Evolutionary conservation across 2,113 vertebrate species (phyloP).

Genomic region (Alosa alosa): DNA sequence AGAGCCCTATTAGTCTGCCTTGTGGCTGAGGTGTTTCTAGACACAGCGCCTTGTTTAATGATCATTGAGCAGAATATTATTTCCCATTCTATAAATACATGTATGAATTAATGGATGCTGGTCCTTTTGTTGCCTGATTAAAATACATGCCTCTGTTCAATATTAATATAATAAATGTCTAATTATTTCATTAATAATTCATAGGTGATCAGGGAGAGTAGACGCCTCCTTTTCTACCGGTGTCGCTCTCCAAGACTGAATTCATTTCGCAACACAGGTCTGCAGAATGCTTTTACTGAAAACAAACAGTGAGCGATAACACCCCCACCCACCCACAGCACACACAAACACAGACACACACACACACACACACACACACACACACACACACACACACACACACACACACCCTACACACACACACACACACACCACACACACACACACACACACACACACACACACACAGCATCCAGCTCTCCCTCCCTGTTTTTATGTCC

Average conservation of each 20-base stretch:
- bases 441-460: conserved; percentile 18
- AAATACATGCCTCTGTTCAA: neutral
- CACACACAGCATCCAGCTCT: too few species aligned
- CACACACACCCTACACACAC: neutral
- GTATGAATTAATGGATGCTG: neutral
- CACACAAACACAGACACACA: too few species aligned
- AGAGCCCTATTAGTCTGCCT: too few species aligned
- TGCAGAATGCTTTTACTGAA: neutral
- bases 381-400: too few species aligned
- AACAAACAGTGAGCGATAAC: neutral
- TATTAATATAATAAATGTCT: conserved; percentile 2
- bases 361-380: too few species aligned
- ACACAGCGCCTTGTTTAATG: neutral
- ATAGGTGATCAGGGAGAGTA: neutral
- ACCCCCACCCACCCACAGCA: neutral
- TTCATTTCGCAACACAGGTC: neutral
- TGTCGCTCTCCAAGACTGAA: neutral
- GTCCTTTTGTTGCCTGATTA: neutral
- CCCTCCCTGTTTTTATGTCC: too few species aligned
- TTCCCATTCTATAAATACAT: neutral
- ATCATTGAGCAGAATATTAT: neutral
- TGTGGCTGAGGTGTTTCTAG: neutral
- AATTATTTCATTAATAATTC: neutral
- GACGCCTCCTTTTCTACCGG: neutral
- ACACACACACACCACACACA: neutral